Base-by-base conservation (phyloP, 1,140 invertebrate species). In the Drosophila bipectinata region DNA sequence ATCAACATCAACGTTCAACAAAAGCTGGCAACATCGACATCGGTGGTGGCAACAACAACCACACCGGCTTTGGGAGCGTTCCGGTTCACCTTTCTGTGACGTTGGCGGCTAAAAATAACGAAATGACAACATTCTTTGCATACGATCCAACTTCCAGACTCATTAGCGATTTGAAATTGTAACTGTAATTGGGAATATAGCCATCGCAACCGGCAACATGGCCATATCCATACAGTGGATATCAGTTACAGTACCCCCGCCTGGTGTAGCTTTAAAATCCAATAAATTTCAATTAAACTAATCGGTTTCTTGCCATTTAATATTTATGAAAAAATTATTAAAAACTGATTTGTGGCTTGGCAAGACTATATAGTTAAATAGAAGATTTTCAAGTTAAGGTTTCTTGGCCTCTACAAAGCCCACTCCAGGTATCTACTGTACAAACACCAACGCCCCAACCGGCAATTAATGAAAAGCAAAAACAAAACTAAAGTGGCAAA, bases 71-170 rank as follows among this genome's bases (percentile, higher is more conserved):
- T 39, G 53, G 26, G 45, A 34, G 32, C 67, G 63, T 71, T 71
- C 67, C 64, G 67, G 51, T 69, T 69, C 64, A 69, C 67, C 52
- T 69, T 67, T 54, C 48, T 47, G 67, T 71, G 67, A 71, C 67
- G 67, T 71, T 12, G 51, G 8, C n/a, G 8, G 34, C 67, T 71
- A 69, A 57, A 71, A 71, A 71, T 71, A 71, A 15, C 26, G 34
- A 57, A 64, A 57, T 71, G 67, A 71, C 64, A 69, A 71, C 67
- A 69, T 71, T 49, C 52, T 32, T 69, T 57, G 51, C 59, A 44
- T 62, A 44, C 18, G 59, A 62, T 62, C 59, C 15, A 24, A 44
- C 53, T 8, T 18, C 4, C 37, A 32, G 44, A 18, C 32, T 49
- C 66, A 57, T 71, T 49, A 57, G 18, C 44, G 32, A 48, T 57